Evolutionary conservation across 1,140 invertebrate genomes (phyloP).

Genomic region (Tetraneura akinire): DNA sequence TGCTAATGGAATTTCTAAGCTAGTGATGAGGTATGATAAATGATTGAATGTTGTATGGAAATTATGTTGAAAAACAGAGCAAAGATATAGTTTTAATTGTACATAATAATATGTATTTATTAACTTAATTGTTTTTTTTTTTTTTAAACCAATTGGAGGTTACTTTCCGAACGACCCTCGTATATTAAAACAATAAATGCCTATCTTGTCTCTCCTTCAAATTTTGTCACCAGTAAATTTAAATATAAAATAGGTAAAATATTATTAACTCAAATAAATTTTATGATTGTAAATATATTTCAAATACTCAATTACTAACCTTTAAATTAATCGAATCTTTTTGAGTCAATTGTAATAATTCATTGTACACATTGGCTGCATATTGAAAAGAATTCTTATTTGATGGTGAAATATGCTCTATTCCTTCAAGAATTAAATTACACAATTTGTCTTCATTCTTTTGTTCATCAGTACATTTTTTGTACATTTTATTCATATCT

Average conservation of each 20-base stretch:
- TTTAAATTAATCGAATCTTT: not conserved
- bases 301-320: not conserved
- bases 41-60: no score
- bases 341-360: constrained; percentile 1
- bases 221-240: not conserved
- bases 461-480: constrained; percentile 2
- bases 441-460: not conserved
- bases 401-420: not conserved
- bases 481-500: constrained; percentile 35
- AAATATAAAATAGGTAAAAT: not conserved
- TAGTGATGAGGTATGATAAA: no score
- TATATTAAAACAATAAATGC: not conserved
- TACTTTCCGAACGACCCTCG: not conserved
- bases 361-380: constrained; percentile 23
- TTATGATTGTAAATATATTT: not conserved
- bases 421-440: constrained; percentile 30
- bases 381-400: constrained; percentile 35
- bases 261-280: not conserved
- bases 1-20: no score
- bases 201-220: not conserved
- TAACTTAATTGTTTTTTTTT: no score
- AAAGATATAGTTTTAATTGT: no score
- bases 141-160: not conserved
- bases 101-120: no score
- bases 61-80: no score